Evolutionary conservation across 2,797 vertebrate species (phyloP).

Genomic region (Zalophus californianus): DNA sequence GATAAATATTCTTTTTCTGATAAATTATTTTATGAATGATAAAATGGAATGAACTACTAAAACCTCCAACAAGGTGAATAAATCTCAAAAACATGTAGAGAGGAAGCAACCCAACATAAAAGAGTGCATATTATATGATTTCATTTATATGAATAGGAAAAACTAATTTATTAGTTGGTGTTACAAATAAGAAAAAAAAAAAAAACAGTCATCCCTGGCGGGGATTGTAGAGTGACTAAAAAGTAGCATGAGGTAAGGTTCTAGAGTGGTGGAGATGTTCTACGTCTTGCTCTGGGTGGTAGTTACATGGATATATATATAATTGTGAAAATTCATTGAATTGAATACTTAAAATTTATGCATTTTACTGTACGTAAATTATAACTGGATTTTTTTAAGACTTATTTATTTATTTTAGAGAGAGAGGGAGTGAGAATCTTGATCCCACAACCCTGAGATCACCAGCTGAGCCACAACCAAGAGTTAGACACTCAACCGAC

Average conservation of each 20-base stretch:
- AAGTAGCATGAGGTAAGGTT: not conserved
- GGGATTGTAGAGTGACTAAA: not conserved
- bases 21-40: slow-evolving; percentile 50
- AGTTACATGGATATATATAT: not conserved
- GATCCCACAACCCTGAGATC: not conserved
- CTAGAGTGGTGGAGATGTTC: not conserved
- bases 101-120: not conserved
- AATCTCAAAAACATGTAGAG: not conserved
- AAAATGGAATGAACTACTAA: not conserved
- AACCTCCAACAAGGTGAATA: not conserved
- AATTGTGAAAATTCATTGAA: not conserved
- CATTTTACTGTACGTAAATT: slow-evolving; percentile 18
- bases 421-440: not conserved
- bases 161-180: not conserved
- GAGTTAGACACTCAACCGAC: not conserved
- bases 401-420: not conserved
- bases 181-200: not conserved
- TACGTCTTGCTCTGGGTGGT: not conserved
- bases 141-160: not conserved
- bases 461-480: not conserved
- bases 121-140: not conserved
- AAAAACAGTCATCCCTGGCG: not conserved
- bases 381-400: not conserved
- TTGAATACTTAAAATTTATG: not conserved
- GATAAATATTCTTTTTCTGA: not conserved